Evolutionary conservation across 2,888 invertebrate genomes (phyloP), one percentile per base, ranked within the genome.

Genomic region (Cheilosia grossa): DNA sequence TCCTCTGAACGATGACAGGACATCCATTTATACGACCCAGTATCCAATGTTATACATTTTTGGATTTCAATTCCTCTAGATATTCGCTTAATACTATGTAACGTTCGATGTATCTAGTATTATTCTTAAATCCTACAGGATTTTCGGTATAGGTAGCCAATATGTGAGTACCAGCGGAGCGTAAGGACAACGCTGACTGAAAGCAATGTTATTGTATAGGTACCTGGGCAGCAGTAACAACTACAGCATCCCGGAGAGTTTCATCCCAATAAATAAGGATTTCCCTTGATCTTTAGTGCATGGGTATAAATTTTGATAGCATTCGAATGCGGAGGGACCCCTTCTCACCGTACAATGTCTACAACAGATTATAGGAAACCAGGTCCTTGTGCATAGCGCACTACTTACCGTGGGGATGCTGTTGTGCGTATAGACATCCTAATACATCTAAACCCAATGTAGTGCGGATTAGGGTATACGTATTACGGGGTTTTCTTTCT

Each of bases 251-350:
- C 56, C 66, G 61, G 44, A 82, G 78, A 79, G 64, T 69, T 80
- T 59, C 74, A 54, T 74, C 40, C 64, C 59, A 80, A 83, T 83
- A 83, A 80, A 83, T 83, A 83, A 83, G 83, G 83, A 83, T 83
- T 83, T 83, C 54, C 58, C 42, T 59, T 83, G 80, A 83, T 83
- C 83, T 83, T 83, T 80, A 75, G 74, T 83, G 74, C 64, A 83
- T 59, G 64, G 63, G 27, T 80, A 83, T 79, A 83, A 69, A 79
- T 58, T 59, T 53, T 40, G 21, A 27, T 53, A 40, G 56, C 27
- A 24, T 58, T 69, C 44, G 67, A 53, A 67, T 42, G 27, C 5
- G 37, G 17, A 47, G 5, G 37, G 15, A 47, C 15, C 10, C 15
- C 40, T 63, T 40, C 73, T 44, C 9, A 19, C 24, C 44, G 30